Percentiles rank a stretch among this genome's conserved stretches.
Evolutionary conservation across 1,140 invertebrate species (phyloP).

Genomic region (Psilanteris sp.): DNA sequence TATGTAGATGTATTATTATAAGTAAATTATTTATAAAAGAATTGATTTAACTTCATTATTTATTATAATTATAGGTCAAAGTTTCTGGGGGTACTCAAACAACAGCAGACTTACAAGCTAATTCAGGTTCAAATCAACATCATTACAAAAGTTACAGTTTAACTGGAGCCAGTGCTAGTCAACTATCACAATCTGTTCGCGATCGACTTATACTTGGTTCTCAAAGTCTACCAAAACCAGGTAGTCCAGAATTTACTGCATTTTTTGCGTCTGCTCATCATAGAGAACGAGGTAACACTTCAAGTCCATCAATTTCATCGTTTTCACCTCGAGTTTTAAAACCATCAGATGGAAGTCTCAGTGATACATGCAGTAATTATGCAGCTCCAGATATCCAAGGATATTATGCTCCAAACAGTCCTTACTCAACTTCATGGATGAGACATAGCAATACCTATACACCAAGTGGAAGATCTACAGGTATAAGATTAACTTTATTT

Average conservation of each 20-base stretch:
- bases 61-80: too few relatives aligned
- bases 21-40: too few relatives aligned
- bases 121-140: conserved; percentile 74
- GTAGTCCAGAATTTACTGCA: conserved; percentile 84
- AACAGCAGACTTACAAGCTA: conserved; percentile 85
- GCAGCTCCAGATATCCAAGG: conserved; percentile 80
- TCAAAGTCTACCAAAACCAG: conserved; percentile 88
- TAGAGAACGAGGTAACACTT: conserved; percentile 69
- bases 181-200: conserved; percentile 90
- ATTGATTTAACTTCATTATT: too few relatives aligned
- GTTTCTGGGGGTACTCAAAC: conserved; percentile 94
- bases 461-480: conserved; percentile 77
- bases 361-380: conserved; percentile 83
- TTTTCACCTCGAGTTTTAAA: conserved; percentile 75
- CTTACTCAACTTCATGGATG: conserved; percentile 81
- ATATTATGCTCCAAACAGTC: conserved; percentile 78
- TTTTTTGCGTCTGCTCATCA: conserved; percentile 79
- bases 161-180: conserved; percentile 89
- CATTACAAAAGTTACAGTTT: conserved; percentile 89
- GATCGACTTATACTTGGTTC: conserved; percentile 89
- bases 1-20: too few relatives aligned
- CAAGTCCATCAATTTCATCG: conserved; percentile 77
- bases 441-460: conserved; percentile 82
- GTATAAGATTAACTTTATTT: too few relatives aligned
- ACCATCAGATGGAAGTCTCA: conserved; percentile 87